phyloP scores from a whole-genome alignment of 2,888 invertebrate species.

The Gisinianus flammeolus region DNA sequence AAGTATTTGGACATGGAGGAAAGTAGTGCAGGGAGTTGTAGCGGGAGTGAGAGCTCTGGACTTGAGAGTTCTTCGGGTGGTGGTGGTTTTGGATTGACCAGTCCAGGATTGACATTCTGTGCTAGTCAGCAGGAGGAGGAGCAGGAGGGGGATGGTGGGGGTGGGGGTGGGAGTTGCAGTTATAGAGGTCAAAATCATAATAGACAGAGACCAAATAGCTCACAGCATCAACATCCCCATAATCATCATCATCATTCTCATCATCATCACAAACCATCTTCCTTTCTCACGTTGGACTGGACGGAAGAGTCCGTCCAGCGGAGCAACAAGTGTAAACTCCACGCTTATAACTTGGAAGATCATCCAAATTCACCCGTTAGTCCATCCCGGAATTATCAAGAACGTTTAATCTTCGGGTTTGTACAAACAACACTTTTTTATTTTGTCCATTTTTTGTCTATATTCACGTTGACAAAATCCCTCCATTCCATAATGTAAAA shows the following conservation, averaged over 20 bases:
- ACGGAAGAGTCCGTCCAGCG: neutral
- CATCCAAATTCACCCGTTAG: conserved; percentile 20
- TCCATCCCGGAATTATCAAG: conserved; percentile 34
- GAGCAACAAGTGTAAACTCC: conserved; percentile 22
- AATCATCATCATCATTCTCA: neutral
- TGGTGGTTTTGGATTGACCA: neutral
- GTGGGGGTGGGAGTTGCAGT: neutral
- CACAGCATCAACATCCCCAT: neutral
- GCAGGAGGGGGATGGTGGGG: neutral
- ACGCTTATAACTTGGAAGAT: neutral
- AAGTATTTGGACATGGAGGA: conserved; percentile 13
- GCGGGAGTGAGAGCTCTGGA: conserved; percentile 13
- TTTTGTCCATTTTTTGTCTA: too few relatives aligned
- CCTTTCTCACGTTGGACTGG: conserved; percentile 28
- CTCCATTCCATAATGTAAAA: too few relatives aligned
- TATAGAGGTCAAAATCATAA: neutral
- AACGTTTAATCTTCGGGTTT: conserved; percentile 29
- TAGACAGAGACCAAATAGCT: neutral
- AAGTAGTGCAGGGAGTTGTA: conserved; percentile 5
- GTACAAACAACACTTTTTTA: conserved; percentile 19
- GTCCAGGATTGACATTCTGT: neutral
- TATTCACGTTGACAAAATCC: too few relatives aligned
- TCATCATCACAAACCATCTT: conserved; percentile 2
- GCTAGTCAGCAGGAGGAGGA: neutral
- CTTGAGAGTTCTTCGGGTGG: conserved; percentile 9